phyloP scores from a whole-genome alignment of 1,140 invertebrate species.

The Yoshiicerus persimilis region DNA sequence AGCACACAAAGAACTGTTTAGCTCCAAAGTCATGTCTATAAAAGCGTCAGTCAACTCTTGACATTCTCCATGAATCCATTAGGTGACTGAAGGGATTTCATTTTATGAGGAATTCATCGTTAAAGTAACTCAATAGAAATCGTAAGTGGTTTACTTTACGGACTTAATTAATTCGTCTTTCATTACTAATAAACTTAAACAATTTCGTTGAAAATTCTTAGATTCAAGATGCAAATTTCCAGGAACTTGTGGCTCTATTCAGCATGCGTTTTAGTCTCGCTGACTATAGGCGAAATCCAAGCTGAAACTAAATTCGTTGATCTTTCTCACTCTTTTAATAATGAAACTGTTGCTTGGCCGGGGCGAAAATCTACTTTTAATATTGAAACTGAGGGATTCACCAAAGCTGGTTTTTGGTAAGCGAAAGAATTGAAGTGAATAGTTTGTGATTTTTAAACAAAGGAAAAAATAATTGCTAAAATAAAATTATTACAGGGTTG shows the following conservation, averaged over 20 bases:
- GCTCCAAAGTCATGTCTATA: not conserved
- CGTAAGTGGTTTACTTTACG: too few relatives aligned
- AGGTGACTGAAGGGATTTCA: too few relatives aligned
- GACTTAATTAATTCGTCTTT: not conserved
- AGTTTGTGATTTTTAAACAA: not conserved
- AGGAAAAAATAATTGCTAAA: too few relatives aligned
- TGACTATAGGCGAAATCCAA: not conserved
- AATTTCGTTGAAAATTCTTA: too few relatives aligned
- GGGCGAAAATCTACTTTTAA: slow-evolving; percentile 34
- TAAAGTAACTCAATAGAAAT: too few relatives aligned
- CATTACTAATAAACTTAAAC: not conserved
- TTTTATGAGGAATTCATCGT: too few relatives aligned
- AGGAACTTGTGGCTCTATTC: not conserved
- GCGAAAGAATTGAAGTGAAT: not conserved
- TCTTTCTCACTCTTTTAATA: slow-evolving; percentile 43
- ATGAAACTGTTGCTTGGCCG: slow-evolving; percentile 35
- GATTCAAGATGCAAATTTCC: not conserved
- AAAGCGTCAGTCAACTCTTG: not conserved
- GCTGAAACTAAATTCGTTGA: slow-evolving; percentile 15
- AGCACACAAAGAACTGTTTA: not conserved
- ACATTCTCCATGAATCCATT: too few relatives aligned
- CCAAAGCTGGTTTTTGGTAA: slow-evolving; percentile 34
- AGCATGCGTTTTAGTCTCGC: not conserved
- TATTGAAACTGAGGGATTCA: slow-evolving; percentile 39
- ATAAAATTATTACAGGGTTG: slow-evolving; percentile 29